These are phyloP conservation scores for Pachliopta kotzebuea DNA, from an alignment of 2,888 invertebrate genomes.

Conservation along the genomic window DNA sequence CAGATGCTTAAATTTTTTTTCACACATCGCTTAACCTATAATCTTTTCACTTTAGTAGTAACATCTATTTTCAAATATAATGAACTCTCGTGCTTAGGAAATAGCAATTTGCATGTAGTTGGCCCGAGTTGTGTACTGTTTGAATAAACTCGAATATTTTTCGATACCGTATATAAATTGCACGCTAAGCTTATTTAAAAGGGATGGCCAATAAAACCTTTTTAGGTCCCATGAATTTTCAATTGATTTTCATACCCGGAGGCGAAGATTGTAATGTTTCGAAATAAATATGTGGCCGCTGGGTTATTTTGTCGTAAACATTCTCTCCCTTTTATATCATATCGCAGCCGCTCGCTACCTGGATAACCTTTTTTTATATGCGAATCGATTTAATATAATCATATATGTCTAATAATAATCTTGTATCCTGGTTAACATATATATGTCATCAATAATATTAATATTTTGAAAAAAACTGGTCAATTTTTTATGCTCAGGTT, in stretches of 20 bases:
- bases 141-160: not conserved
- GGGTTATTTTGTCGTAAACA: conserved; percentile 61
- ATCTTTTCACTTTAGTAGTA: no score
- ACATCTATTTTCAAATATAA: no score
- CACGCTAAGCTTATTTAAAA: conserved; percentile 16
- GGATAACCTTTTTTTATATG: not conserved
- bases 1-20: no score
- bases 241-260: conserved; percentile 34
- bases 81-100: no score
- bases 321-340: conserved; percentile 36
- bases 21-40: no score
- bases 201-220: conserved; percentile 20
- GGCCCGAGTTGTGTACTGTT: not conserved
- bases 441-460: no score
- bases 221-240: conserved; percentile 28
- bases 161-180: conserved; percentile 13
- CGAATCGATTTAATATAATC: not conserved
- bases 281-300: conserved; percentile 40
- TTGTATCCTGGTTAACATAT: no score
- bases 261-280: conserved; percentile 34
- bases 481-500: no score
- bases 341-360: not conserved
- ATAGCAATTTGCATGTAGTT: no score
- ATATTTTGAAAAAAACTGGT: no score
- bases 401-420: no score